Percentiles rank a stretch among this genome's conserved stretches.
Conservation (phyloP, 2,888 invertebrate species). For the Trilocha varians region DNA sequence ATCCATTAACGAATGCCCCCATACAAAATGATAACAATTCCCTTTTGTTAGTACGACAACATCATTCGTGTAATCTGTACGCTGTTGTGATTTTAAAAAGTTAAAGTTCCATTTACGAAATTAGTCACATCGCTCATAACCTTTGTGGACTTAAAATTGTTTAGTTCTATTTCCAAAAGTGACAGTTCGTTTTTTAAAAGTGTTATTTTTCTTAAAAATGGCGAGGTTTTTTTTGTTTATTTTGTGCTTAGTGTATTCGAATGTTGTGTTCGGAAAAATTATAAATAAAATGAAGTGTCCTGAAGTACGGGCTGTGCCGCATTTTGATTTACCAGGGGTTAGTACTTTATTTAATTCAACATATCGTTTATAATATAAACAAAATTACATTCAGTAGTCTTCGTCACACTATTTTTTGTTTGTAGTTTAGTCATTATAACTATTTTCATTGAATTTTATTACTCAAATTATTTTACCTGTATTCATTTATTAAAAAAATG, state of each 20-base stretch:
- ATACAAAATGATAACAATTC: slow-evolving; percentile 66
- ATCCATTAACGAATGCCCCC: slow-evolving; percentile 53
- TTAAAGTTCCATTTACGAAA: no score
- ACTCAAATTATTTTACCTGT: no score
- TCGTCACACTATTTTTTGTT: no score
- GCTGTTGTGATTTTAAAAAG: no score
- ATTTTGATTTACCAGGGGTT: slow-evolving; percentile 85
- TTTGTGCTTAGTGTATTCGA: slow-evolving; percentile 18
- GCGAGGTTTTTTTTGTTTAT: slow-evolving; percentile 23
- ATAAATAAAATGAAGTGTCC: slow-evolving; percentile 82
- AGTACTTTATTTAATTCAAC: slow-evolving; percentile 12
- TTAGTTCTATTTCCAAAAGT: background rate
- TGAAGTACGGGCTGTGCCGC: slow-evolving; percentile 83
- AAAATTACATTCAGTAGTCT: slow-evolving; percentile 5
- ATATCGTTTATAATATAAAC: slow-evolving; percentile 1
- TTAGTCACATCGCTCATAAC: no score
- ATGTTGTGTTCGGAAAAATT: slow-evolving; percentile 32
- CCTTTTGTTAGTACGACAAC: slow-evolving; percentile 56
- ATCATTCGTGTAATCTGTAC: slow-evolving; percentile 43
- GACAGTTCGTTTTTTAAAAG: slow-evolving; percentile 9
- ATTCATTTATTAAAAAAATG: no score
- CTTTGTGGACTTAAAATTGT: no score
- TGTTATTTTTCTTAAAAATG: slow-evolving; percentile 28
- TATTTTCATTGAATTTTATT: no score
- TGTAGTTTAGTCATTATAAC: no score